These are phyloP conservation scores for Tylochromis polylepis DNA, from an alignment of 2,113 vertebrate genomes.

Conservation along the genomic window DNA sequence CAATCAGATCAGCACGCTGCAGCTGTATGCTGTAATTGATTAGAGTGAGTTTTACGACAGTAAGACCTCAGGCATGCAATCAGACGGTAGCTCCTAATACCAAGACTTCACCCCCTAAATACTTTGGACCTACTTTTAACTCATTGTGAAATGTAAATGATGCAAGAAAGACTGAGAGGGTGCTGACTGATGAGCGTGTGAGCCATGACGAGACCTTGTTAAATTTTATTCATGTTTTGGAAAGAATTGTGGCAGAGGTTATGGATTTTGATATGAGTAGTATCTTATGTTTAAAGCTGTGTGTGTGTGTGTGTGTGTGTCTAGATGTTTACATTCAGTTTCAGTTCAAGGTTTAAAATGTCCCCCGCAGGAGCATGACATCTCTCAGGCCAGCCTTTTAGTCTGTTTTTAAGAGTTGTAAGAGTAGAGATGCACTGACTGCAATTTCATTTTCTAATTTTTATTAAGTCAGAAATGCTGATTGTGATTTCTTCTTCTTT, in stretches of 20 bases:
- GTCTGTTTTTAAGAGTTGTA: too few relatives aligned
- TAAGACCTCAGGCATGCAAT: conserved; percentile 45
- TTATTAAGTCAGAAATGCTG: not conserved
- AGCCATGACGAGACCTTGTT: not conserved
- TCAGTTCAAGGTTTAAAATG: not conserved
- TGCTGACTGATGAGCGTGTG: not conserved
- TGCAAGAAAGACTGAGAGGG: not conserved
- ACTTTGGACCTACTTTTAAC: not conserved
- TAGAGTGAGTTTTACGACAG: conserved; percentile 53
- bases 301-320: not conserved
- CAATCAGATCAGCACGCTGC: conserved; percentile 36
- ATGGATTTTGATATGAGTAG: not conserved
- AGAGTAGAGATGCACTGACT: not conserved
- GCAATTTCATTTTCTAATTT: not conserved
- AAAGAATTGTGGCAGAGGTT: not conserved
- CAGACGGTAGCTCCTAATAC: conserved; percentile 11
- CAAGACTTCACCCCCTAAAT: not conserved
- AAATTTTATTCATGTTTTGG: not conserved
- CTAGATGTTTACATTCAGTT: not conserved
- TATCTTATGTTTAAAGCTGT: not conserved
- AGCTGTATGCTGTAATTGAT: conserved; percentile 64
- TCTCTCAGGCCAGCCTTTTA: too few relatives aligned
- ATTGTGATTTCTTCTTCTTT: not conserved
- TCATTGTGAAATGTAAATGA: not conserved
- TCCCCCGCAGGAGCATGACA: not conserved